Evolutionary conservation across 2,797 vertebrate species (phyloP), one percentile per base, ranked within the genome.

Genomic region (Limosa lapponica): DNA sequence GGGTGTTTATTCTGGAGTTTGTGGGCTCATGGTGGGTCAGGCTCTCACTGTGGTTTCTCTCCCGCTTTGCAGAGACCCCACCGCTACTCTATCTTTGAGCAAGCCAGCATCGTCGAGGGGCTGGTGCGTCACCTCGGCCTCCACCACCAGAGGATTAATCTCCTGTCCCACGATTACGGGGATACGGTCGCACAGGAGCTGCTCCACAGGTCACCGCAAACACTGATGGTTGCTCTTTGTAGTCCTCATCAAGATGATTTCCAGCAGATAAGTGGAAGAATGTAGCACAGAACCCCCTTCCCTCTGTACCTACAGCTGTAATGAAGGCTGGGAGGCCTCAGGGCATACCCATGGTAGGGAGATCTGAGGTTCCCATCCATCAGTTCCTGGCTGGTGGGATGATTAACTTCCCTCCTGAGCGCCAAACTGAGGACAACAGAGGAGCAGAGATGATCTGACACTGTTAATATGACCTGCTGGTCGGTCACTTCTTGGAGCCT

Each of bases 111-210:
- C 1, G 99, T 99, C 58, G 99, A 99, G 96, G 98, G 98, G 1
- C 98, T 99, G 89, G 88, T 98, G 87, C 95, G 95, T 46, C 99
- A 99, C 79, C 93, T 99, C 16, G 99, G 98, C 37, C 98, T 99
- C 37, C 96, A 83, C 69, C 98, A 98, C 87, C 99, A 98, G 78
- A 98, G 98, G 58, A 94, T 99, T 87, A 99, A 99, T 86, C 97
- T 99, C 27, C 67, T 99, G 90, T 99, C 99, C 44, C 99, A 99
- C 0, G 99, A 99, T 54, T 99, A 99, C 0, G 99, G 99, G 8
- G 99, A 99, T 84, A 99, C 99, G 0, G 99, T 99, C 1, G 99
- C 99, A 3, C 98, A 99, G 90, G 99, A 99, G 97, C 98, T 99
- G 88, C 98, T 99, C 13, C 98, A 99, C 96, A 99, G 99, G 99